Evolutionary conservation across 2,888 invertebrate genomes (phyloP).

Genomic region (Erebia ligea): DNA sequence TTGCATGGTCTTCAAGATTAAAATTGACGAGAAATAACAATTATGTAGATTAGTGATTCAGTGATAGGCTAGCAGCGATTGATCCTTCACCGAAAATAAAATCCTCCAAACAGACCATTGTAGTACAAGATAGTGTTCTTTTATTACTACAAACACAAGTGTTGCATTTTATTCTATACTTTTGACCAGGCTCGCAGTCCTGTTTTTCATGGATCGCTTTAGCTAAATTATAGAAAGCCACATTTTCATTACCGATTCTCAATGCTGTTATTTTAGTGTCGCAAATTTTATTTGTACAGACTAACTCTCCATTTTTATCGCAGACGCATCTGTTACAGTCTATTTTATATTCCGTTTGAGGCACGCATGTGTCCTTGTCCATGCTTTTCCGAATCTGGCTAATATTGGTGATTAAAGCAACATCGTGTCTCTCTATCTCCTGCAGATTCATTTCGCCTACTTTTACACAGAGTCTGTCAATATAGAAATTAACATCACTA

Average conservation of each 20-base stretch:
- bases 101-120: slow-evolving; percentile 53
- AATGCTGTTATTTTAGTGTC: neutral
- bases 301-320: slow-evolving; percentile 35
- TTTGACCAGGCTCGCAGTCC: slow-evolving; percentile 51
- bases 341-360: slow-evolving; percentile 39
- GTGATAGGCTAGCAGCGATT: neutral
- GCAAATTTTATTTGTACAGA: slow-evolving; percentile 48
- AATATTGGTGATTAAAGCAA: slow-evolving; percentile 45
- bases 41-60: neutral
- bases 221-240: slow-evolving; percentile 42
- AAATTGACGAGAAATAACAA: neutral
- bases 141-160: slow-evolving; percentile 52
- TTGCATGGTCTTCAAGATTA: neutral
- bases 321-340: slow-evolving; percentile 60
- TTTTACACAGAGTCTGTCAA: slow-evolving; percentile 55
- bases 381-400: slow-evolving; percentile 38
- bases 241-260: slow-evolving; percentile 1
- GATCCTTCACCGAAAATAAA: slow-evolving; percentile 13
- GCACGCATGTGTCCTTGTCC: slow-evolving; percentile 36
- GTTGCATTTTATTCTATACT: slow-evolving; percentile 57
- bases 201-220: slow-evolving; percentile 41
- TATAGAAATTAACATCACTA: slow-evolving; percentile 54
- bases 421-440: slow-evolving; percentile 37
- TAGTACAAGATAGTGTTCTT: slow-evolving; percentile 51
- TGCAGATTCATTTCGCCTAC: slow-evolving; percentile 46